Conservation (phyloP, 2,113 vertebrate species). For the Periophthalmus modestus region DNA sequence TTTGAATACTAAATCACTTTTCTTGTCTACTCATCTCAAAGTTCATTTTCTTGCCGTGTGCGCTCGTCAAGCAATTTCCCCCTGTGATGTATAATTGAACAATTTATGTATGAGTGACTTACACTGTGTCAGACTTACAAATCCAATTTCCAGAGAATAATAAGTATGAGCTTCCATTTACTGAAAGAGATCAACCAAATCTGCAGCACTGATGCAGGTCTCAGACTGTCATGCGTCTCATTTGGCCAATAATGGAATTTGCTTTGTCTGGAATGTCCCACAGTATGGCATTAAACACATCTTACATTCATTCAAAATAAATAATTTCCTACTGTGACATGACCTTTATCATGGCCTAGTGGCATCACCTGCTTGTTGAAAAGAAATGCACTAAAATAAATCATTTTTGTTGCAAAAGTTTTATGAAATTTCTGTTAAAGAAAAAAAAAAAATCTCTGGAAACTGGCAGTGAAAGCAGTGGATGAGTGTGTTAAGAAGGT, state of each 20-base stretch:
- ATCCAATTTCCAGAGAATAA: conserved; percentile 42
- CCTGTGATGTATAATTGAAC: conserved; percentile 34
- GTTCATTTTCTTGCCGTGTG: conserved; percentile 28
- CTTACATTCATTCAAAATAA: neutral
- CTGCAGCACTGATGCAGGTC: neutral
- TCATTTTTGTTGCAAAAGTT: neutral
- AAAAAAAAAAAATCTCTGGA: no score
- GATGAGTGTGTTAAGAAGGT: no score
- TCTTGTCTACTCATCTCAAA: conserved; percentile 44
- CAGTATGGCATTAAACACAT: neutral
- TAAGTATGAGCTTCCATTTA: conserved; percentile 24
- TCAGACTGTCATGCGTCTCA: neutral
- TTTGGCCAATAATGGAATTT: neutral
- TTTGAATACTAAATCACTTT: conserved; percentile 51
- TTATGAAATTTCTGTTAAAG: no score
- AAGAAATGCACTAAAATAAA: neutral
- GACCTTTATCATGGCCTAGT: neutral
- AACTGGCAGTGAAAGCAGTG: no score
- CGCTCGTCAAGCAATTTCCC: conserved; percentile 31
- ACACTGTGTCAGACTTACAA: conserved; percentile 32
- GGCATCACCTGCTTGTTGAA: neutral
- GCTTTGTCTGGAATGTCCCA: neutral
- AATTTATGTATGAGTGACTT: conserved; percentile 43
- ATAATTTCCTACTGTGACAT: neutral
- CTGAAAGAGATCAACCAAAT: conserved; percentile 25